Conservation (phyloP, 1,140 invertebrate genomes). For the Vanessa tameamea region DNA sequence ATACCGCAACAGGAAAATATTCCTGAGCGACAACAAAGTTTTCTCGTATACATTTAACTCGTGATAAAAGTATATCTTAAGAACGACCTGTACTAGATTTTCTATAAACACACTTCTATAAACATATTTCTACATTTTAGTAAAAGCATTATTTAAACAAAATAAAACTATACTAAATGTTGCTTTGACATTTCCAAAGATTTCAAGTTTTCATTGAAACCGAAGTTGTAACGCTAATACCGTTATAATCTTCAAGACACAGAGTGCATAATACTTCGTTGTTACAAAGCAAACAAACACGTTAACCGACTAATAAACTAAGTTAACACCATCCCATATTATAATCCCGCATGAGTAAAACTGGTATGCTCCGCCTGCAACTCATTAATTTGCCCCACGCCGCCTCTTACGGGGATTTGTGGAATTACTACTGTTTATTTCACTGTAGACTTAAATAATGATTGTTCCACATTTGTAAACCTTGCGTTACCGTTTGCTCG, state of each 20-base stretch:
- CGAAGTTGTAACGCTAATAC: background rate
- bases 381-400: constrained; percentile 68
- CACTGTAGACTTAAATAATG: constrained; percentile 61
- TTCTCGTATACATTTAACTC: too few species aligned
- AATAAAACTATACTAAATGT: too few species aligned
- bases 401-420: constrained; percentile 68
- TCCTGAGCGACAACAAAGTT: too few species aligned
- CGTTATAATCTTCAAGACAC: constrained; percentile 8
- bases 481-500: constrained; percentile 26
- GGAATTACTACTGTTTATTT: constrained; percentile 74
- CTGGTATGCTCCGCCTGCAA: constrained; percentile 52
- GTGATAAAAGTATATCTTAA: too few species aligned
- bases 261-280: constrained; percentile 10
- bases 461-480: constrained; percentile 43
- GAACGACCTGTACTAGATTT: too few species aligned
- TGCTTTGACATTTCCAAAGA: background rate
- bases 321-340: constrained; percentile 59
- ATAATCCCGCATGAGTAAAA: constrained; percentile 69
- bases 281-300: constrained; percentile 25
- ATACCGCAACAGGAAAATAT: too few species aligned
- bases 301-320: constrained; percentile 54
- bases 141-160: too few species aligned
- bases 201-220: background rate
- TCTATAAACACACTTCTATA: too few species aligned
- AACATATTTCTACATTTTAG: too few species aligned